A percentile compares a stretch with the other conserved stretches of the same genome.
Evolutionary conservation across 2,113 vertebrate genomes (phyloP).

Genomic region (Uria lomvia): DNA sequence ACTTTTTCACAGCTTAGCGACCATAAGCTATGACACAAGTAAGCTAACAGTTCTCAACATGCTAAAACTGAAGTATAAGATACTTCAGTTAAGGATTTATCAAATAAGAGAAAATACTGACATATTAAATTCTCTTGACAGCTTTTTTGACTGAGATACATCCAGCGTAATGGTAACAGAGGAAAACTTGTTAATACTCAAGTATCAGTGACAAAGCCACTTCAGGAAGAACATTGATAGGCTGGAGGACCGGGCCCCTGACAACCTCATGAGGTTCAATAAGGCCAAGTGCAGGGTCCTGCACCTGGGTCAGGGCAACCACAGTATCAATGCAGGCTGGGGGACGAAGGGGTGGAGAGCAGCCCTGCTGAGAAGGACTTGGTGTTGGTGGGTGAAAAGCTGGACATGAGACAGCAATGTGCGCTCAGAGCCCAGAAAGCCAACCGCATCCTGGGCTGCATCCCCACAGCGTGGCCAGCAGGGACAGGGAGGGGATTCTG

Average conservation of each 20-base stretch:
- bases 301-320: accelerated
- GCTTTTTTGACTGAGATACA: neutral
- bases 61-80: neutral
- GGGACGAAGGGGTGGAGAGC: too few relatives aligned
- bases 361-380: neutral
- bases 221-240: neutral
- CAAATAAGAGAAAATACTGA: neutral
- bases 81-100: neutral
- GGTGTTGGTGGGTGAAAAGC: neutral
- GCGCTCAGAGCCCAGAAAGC: too few relatives aligned
- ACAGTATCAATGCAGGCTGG: neutral
- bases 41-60: neutral
- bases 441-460: accelerated
- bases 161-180: neutral
- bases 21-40: neutral
- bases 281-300: neutral
- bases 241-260: neutral
- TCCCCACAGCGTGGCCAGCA: accelerated
- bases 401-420: accelerated
- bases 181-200: neutral
- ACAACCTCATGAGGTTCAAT: neutral
- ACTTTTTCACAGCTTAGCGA: neutral
- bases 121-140: neutral
- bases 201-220: accelerated
- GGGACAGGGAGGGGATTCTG: accelerated